Evolutionary conservation across 2,113 vertebrate genomes (phyloP).

Genomic region (Archocentrus centrarchus): DNA sequence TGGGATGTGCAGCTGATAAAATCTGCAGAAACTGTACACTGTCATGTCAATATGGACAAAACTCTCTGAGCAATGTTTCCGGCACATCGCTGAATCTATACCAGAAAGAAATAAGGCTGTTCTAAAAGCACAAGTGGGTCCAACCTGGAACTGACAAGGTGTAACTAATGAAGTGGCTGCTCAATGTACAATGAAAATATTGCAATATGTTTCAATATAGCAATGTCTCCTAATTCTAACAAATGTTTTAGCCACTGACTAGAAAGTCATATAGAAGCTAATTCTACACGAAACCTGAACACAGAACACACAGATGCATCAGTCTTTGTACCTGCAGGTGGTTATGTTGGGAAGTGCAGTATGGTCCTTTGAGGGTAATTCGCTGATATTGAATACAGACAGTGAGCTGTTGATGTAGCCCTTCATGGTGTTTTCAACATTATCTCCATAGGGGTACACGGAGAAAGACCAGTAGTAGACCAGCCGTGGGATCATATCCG

Average conservation of each 20-base stretch:
- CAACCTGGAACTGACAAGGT: too few relatives aligned
- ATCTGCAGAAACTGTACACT: background rate
- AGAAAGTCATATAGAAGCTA: background rate
- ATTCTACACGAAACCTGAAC: background rate
- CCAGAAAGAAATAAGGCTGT: too few relatives aligned
- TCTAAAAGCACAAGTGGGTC: too few relatives aligned
- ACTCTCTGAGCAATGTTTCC: too few relatives aligned
- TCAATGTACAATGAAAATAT: too few relatives aligned
- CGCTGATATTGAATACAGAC: constrained; percentile 84
- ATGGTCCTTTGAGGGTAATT: constrained; percentile 79
- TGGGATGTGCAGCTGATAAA: background rate
- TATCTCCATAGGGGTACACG: constrained; percentile 83
- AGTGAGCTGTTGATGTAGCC: constrained; percentile 93
- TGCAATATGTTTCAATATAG: too few relatives aligned
- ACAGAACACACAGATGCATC: background rate
- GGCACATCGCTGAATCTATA: too few relatives aligned
- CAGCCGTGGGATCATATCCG: constrained; percentile 94
- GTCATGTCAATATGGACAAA: background rate
- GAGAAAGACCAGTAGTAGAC: constrained; percentile 98
- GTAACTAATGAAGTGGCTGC: too few relatives aligned
- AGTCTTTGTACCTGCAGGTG: constrained; percentile 84
- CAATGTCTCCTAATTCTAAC: background rate
- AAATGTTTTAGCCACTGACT: background rate
- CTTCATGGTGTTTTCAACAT: constrained; percentile 83
- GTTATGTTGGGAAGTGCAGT: constrained; percentile 47